These are phyloP conservation scores for Rhizomys pruinosus DNA, from an alignment of 2,113 vertebrate species.

Conservation along the genomic window DNA sequence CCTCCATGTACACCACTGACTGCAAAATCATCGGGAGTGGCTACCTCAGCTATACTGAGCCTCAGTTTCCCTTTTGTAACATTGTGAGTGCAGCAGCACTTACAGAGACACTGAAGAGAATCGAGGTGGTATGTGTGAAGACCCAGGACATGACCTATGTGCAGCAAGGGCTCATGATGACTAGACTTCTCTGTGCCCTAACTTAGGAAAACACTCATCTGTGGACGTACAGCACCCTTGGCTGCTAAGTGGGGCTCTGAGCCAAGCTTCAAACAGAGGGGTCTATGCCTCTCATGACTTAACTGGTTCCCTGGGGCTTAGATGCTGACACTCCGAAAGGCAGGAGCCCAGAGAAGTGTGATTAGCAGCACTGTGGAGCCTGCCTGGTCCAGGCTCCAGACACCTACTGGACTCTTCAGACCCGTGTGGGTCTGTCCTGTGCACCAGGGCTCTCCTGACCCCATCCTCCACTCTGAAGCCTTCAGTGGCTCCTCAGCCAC, in stretches of 20 bases:
- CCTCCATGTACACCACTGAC: neutral
- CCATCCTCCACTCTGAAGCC: neutral
- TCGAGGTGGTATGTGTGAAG: rapidly evolving
- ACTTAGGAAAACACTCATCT: neutral
- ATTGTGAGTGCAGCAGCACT: neutral
- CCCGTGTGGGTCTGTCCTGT: neutral
- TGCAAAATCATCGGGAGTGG: neutral
- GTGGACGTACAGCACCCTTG: neutral
- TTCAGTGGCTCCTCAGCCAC: neutral
- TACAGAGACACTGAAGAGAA: neutral
- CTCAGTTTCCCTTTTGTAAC: neutral
- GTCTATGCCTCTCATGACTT: neutral
- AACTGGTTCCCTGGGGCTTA: neutral
- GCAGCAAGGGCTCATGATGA: neutral
- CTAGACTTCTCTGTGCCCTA: neutral
- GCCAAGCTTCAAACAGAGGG: rapidly evolving
- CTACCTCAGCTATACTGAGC: neutral
- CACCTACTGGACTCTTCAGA: neutral
- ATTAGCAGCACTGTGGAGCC: no score
- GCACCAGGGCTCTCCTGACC: neutral
- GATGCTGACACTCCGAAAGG: neutral
- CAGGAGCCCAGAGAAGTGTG: neutral
- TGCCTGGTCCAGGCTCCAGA: neutral
- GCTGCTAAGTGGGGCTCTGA: neutral
- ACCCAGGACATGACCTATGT: neutral